Percentiles rank a stretch among this genome's conserved stretches.
Evolutionary conservation across 2,888 invertebrate species (phyloP).

Genomic region (Empis stercorea): DNA sequence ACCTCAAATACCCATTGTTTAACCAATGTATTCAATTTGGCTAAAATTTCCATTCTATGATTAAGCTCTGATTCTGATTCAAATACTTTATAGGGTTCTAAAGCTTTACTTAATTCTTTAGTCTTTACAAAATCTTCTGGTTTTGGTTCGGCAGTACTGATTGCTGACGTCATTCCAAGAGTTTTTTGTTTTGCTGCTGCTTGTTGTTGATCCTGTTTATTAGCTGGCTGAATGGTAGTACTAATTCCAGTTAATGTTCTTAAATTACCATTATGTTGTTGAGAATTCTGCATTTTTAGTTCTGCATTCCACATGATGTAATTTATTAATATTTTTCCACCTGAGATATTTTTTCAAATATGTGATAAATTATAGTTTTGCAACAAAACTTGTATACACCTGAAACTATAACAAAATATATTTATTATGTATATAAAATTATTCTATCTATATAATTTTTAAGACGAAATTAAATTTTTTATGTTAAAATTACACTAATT

Average conservation of each 20-base stretch:
- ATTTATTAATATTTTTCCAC: background rate
- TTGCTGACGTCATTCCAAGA: constrained; percentile 88
- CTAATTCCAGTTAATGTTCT: background rate
- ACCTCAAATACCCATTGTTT: constrained; percentile 90
- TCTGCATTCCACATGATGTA: constrained; percentile 34
- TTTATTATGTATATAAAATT: too few species aligned
- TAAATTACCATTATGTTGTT: constrained; percentile 11
- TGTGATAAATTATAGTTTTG: too few species aligned
- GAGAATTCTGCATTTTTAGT: constrained; percentile 20
- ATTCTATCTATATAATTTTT: too few species aligned
- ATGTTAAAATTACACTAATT: too few species aligned
- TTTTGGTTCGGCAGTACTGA: constrained; percentile 73
- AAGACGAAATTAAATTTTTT: too few species aligned
- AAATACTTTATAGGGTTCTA: constrained; percentile 77
- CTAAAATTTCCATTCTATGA: constrained; percentile 74
- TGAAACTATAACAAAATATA: too few species aligned
- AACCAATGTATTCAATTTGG: constrained; percentile 79
- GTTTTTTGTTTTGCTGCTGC: constrained; percentile 5
- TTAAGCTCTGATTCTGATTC: constrained; percentile 83
- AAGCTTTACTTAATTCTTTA: constrained; percentile 55
- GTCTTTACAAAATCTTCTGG: constrained; percentile 56
- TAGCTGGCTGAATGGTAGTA: constrained; percentile 3
- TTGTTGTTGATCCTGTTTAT: background rate
- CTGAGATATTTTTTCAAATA: too few species aligned
- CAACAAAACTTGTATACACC: too few species aligned